Evolutionary conservation across 2,113 vertebrate genomes (phyloP).

Genomic region (Aegypius monachus): DNA sequence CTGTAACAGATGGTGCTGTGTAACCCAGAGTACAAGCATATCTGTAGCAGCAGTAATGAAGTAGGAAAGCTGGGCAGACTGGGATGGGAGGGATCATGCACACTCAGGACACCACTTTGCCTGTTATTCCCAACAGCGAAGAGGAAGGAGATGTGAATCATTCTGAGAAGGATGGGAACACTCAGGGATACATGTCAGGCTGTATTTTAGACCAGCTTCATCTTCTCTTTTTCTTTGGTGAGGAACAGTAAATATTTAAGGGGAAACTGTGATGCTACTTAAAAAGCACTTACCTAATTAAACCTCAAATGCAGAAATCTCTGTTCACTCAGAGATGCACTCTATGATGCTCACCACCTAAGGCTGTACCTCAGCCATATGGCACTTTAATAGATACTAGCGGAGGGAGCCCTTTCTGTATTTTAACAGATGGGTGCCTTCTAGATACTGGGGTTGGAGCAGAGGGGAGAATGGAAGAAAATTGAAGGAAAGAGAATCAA

Average conservation of each 20-base stretch:
- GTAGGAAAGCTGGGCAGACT: background rate
- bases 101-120: background rate
- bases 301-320: background rate
- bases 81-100: background rate
- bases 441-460: background rate
- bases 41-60: background rate
- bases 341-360: conserved; percentile 25
- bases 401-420: conserved; percentile 12
- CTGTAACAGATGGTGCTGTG: background rate
- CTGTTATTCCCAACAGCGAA: background rate
- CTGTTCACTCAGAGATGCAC: background rate
- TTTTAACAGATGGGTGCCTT: conserved; percentile 42
- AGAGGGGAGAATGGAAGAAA: background rate
- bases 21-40: background rate
- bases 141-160: background rate
- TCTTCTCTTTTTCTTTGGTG: background rate
- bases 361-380: conserved; percentile 51
- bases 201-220: background rate
- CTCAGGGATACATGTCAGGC: background rate
- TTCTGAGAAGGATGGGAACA: background rate
- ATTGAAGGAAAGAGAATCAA: background rate
- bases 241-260: conserved; percentile 15
- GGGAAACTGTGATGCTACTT: background rate
- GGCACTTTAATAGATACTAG: conserved; percentile 38
- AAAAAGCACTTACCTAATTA: conserved; percentile 55